Base-by-base conservation (phyloP, 2,797 vertebrate species). In the Smutsia gigantea region DNA sequence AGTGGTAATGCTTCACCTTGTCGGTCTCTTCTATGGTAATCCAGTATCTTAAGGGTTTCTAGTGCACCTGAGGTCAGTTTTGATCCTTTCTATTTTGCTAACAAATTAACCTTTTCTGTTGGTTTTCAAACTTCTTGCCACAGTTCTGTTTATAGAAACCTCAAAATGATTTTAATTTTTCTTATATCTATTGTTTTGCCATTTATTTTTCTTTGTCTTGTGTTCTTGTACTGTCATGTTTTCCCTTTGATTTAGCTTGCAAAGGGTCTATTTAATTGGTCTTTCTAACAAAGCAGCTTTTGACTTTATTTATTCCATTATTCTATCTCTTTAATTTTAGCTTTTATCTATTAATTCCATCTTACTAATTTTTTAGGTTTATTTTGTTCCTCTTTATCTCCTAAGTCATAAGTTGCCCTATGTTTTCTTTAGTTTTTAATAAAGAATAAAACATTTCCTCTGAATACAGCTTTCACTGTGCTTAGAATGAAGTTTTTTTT, bases 401-500 rank as follows among this genome's bases (percentile, higher is more conserved):
- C 64, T 85, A 88, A 82, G 10, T 53, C 86, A 37, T 78, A 59
- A 34, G 4, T 27, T 61, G 57, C 25, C 19, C 31, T 51, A 55
- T 34, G 77, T 87, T 83, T 74, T 86, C 49, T 74, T 94, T 69
- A 81, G 39, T 96, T 18, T 90, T 93, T 74, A 94, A 63, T n/a
- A 92, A 74, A 61, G 49, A 85, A 90, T 81, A 90, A 72, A 69
- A 83, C 23, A 34, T 39, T 81, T 90, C 82, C 34, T 96, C 61
- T 46, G 42, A 90, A 19, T 39, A n/a, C 12, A 79, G 42, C 18
- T 72, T 74, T 89, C 23, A 78, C 51, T 83, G 46, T 71, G 29
- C 53, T 96, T 79, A 77, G 17, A 84, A 87, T 23, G 39, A 92
- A 92, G 93, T 68, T 86, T 78, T 74, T 12, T 89, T 94, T 72